These are phyloP conservation scores for Caranx ignobilis DNA, from an alignment of 2,113 vertebrate genomes.

Conservation along the genomic window DNA sequence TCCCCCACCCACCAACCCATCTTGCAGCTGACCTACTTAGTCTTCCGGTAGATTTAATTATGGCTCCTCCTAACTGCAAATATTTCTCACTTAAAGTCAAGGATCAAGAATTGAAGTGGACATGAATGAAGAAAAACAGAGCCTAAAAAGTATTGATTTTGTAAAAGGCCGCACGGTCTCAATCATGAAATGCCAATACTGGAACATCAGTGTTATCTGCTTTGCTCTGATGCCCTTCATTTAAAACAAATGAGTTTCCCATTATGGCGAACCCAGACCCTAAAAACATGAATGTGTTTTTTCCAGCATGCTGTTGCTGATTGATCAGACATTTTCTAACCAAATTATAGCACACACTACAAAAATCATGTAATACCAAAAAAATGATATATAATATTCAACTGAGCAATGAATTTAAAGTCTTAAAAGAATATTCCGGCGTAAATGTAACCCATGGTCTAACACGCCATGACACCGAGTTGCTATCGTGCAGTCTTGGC, in stretches of 20 bases:
- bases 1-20: conserved; percentile 44
- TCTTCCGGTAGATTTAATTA: conserved; percentile 71
- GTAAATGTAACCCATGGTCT: too few species aligned
- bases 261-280: conserved; percentile 3
- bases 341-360: too few species aligned
- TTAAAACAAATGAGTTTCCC: conserved; percentile 18
- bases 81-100: conserved; percentile 74
- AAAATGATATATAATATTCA: too few species aligned
- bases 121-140: conserved; percentile 66
- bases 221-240: conserved; percentile 46
- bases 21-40: conserved; percentile 67
- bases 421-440: too few species aligned
- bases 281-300: conserved; percentile 10
- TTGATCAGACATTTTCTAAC: neutral
- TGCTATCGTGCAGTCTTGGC: too few species aligned
- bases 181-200: conserved; percentile 64
- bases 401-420: too few species aligned
- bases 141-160: conserved; percentile 63
- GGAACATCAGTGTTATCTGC: conserved; percentile 23
- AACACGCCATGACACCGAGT: too few species aligned
- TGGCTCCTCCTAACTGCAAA: conserved; percentile 59
- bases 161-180: conserved; percentile 58
- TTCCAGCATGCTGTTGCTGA: neutral
- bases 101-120: conserved; percentile 48
- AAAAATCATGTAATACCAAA: too few species aligned